Evolutionary conservation across 2,797 vertebrate genomes (phyloP), one percentile per base, ranked within the genome.

Genomic region (Lagocephalus sceleratus): DNA sequence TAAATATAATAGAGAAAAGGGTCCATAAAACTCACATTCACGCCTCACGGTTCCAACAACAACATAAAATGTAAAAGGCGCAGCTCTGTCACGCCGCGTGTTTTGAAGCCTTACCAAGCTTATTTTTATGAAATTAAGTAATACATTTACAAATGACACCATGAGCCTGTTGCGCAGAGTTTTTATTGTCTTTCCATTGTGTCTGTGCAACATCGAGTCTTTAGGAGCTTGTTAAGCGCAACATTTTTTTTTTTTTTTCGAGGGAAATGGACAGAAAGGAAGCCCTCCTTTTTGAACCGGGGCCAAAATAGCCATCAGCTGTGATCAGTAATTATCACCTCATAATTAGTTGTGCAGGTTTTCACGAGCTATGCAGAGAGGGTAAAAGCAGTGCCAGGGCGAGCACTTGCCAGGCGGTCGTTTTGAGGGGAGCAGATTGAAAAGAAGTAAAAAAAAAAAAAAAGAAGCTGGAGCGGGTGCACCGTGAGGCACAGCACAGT

Each of bases 251-350:
- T 40, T 6, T 17, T 42, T 1, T n/a, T 17, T 19, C 8, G 9
- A 8, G 40, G 51, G 23, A 63, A 77, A 65, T 48, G 29, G 54
- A 52, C 20, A 52, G 19, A 39, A 39, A 38, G 32, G 25, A 44
- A 50, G 44, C 17, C 45, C 50, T 52, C 51, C 46, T 60, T 73
- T 48, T 56, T 45, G 43, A 39, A 55, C 66, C 40, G 50, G 41
- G 54, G 49, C 42, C 47, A 46, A 49, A 1, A 45, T 40, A 15
- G 47, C 73, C 61, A 73, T 76, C 72, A 67, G 54, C 68, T 71
- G 60, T 49, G 41, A 57, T 51, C 38, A 48, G 54, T 72, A 77
- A 84, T 85, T 78, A 75, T 79, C 76, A 75, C 78, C 63, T 76
- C 71, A 23, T 78, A 76, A 81, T 83, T 82, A 73, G 51, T 51